Base-by-base conservation (phyloP, 2,888 invertebrate genomes). In the Coleophora deauratella region DNA sequence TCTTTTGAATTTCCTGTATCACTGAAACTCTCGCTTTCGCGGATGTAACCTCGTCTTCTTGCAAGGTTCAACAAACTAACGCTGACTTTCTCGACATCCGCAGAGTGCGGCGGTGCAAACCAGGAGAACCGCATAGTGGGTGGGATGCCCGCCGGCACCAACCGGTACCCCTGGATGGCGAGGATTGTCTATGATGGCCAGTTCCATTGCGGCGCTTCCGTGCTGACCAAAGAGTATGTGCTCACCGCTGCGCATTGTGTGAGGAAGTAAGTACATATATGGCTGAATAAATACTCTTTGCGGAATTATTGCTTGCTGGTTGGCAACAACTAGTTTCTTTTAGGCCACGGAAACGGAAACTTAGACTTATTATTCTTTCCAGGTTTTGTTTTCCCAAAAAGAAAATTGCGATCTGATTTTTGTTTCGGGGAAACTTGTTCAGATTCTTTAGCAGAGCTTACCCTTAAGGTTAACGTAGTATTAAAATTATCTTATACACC, bases 241-340 rank as follows among this genome's bases (percentile, higher is more conserved):
- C 85, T 96, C 41, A 95, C 95, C 0, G 95, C 95, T 0, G 95
- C 95, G 2, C 95, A 95, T 81, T 95, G 95, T 66, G 91, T 95
- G 41, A 86, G 91, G 69, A 91, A 91, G 93, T 93, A 76, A 69
- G 82, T 70, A 41, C n/a, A n/a, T n/a, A 21, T 21, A 21, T 21
- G 3, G 21, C 21, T 21, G 21, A 21, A 21, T 21, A 21, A 21
- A 21, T 21, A 4, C 21, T 21, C 21, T 21, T 21, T 21, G 21
- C 21, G 6, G 21, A 21, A 4, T 21, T 3, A 6, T 6, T 3
- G 3, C 21, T 4, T 21, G 21, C 21, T 21, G 21, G 3, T 37
- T 36, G 30, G 13, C 30, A 28, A 21, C 27, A 36, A 11, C 3
- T 2, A n/a, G 3, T 21, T 4, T 21, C 21, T n/a, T n/a, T n/a